Conservation (phyloP, 2,113 vertebrate genomes). For the Misgurnus mizolepis region DNA sequence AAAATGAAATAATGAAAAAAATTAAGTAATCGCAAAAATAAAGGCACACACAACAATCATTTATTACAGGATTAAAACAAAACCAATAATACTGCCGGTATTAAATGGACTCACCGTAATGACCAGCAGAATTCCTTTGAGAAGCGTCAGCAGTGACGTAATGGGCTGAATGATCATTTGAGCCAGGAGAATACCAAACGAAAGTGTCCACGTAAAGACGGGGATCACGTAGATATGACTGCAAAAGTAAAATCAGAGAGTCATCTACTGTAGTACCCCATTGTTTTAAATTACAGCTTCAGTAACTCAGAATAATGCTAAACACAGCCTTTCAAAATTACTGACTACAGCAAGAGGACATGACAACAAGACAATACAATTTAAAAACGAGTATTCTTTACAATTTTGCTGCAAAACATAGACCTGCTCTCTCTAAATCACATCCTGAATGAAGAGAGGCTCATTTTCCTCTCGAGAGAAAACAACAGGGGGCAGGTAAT, state of each 20-base stretch:
- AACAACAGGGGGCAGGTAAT: slow-evolving; percentile 35
- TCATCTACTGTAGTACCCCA: not conserved
- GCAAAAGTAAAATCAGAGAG: slow-evolving; percentile 46
- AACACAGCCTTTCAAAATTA: slow-evolving; percentile 20
- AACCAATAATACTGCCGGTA: not conserved
- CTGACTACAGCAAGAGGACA: slow-evolving; percentile 16
- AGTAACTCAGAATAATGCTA: slow-evolving; percentile 38
- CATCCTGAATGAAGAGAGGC: slow-evolving; percentile 17
- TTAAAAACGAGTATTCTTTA: slow-evolving; percentile 14
- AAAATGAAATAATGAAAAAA: too few relatives aligned
- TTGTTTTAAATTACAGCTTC: slow-evolving; percentile 28
- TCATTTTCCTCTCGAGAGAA: not conserved
- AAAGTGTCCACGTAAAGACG: slow-evolving; percentile 72
- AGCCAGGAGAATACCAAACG: slow-evolving; percentile 67
- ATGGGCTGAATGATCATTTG: slow-evolving; percentile 72
- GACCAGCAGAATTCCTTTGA: slow-evolving; percentile 72
- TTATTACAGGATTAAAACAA: too few relatives aligned
- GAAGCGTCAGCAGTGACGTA: slow-evolving; percentile 70
- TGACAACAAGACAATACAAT: slow-evolving; percentile 21
- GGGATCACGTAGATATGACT: slow-evolving; percentile 72
- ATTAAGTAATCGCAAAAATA: too few relatives aligned
- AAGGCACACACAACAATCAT: too few relatives aligned
- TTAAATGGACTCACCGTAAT: slow-evolving; percentile 65
- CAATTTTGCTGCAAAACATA: slow-evolving; percentile 21
- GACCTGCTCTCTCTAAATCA: slow-evolving; percentile 1